These are phyloP conservation scores for Hipposideros larvatus DNA, from an alignment of 2,797 vertebrate species.

Conservation along the genomic window DNA sequence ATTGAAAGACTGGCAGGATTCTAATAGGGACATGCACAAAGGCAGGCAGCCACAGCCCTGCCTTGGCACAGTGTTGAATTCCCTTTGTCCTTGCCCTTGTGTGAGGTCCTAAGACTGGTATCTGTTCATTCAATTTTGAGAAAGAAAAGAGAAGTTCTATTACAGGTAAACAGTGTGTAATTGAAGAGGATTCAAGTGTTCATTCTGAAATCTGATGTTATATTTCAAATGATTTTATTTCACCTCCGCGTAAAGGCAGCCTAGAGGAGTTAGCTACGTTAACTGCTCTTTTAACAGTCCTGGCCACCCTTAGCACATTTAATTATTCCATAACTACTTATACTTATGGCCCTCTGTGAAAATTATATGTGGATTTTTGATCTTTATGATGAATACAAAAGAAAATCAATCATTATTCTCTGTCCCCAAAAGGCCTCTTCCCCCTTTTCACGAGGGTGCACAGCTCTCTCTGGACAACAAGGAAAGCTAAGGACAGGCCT, in stretches of 20 bases:
- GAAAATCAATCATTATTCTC: constrained; percentile 66
- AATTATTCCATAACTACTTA: constrained; percentile 81
- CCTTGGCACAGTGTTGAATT: not conserved
- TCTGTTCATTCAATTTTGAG: constrained; percentile 35
- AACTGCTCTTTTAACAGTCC: constrained; percentile 77
- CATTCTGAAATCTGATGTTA: constrained; percentile 73
- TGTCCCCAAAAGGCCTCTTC: constrained; percentile 45
- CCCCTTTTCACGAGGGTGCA: constrained; percentile 1
- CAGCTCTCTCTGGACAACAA: not conserved
- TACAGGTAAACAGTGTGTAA: not conserved
- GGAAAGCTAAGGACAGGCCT: not conserved
- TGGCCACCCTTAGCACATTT: constrained; percentile 73
- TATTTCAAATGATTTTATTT: constrained; percentile 85
- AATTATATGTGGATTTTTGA: constrained; percentile 65
- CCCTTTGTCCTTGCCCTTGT: not conserved
- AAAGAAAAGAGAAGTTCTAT: not conserved
- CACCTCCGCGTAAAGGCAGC: constrained; percentile 62
- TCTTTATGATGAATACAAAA: constrained; percentile 74
- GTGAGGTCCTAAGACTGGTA: not conserved
- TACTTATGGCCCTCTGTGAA: constrained; percentile 66
- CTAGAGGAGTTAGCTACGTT: constrained; percentile 72
- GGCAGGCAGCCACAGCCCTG: accelerated
- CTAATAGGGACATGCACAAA: not conserved
- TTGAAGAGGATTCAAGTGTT: constrained; percentile 53
- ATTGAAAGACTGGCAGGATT: not conserved